phyloP scores from a whole-genome alignment of 2,888 invertebrate genomes.

The Gerris lacustris region DNA sequence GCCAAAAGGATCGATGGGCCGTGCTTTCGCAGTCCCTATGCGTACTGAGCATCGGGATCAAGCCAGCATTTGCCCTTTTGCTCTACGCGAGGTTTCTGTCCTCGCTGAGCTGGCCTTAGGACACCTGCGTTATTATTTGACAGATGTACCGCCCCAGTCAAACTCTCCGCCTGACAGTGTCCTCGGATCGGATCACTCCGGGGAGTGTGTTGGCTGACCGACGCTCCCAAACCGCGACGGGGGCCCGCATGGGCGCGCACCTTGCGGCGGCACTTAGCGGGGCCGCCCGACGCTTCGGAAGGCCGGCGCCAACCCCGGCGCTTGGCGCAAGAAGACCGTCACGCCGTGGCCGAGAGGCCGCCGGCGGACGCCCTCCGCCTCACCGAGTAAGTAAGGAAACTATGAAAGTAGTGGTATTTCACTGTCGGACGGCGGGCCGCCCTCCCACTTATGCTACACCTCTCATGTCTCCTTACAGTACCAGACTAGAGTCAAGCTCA shows the following conservation, averaged over 20 bases:
- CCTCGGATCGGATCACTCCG: conserved; percentile 44
- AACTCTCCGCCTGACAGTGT: conserved; percentile 52
- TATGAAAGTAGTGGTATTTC: conserved; percentile 44
- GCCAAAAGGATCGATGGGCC: conserved; percentile 54
- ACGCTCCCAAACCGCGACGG: conserved; percentile 48
- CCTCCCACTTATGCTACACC: conserved; percentile 49
- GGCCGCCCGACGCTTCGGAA: conserved; percentile 12
- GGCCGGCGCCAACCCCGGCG: conserved; percentile 11
- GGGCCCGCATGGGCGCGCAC: neutral
- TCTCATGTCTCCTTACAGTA: conserved; percentile 50
- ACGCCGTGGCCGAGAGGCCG: conserved; percentile 31
- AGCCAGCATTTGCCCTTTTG: conserved; percentile 57
- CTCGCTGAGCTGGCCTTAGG: conserved; percentile 51
- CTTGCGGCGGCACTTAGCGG: conserved; percentile 17
- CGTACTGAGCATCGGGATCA: conserved; percentile 54
- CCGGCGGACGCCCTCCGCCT: conserved; percentile 39
- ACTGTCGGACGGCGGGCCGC: conserved; percentile 32
- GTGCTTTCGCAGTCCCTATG: conserved; percentile 47
- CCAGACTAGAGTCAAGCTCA: conserved; percentile 54
- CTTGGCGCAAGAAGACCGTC: conserved; percentile 17
- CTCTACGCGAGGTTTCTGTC: conserved; percentile 59
- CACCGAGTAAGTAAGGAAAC: conserved; percentile 45
- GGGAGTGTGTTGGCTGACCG: conserved; percentile 39
- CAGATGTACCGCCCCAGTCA: conserved; percentile 56
- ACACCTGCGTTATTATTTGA: conserved; percentile 54